Evolutionary conservation across 2,113 vertebrate species (phyloP).

Genomic region (Micronycteris hirsuta): DNA sequence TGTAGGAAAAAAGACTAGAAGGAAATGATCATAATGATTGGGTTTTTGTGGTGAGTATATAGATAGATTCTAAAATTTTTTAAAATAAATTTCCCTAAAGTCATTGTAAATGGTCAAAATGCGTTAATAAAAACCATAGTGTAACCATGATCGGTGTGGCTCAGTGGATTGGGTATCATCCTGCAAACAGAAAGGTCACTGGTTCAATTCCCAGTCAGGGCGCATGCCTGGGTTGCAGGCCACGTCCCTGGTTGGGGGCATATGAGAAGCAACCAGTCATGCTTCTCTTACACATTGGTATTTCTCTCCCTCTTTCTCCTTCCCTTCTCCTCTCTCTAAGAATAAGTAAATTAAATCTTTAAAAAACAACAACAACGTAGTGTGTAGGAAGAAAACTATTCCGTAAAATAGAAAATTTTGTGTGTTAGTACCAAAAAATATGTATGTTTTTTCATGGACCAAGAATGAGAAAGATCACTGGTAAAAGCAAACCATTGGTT

Average conservation of each 20-base stretch:
- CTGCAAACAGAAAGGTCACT: too few relatives aligned
- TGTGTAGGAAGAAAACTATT: not conserved
- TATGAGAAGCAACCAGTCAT: too few relatives aligned
- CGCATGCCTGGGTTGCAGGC: too few relatives aligned
- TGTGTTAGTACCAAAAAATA: slow-evolving; percentile 6
- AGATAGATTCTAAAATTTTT: not conserved
- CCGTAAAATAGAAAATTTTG: not conserved
- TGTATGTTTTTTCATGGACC: not conserved
- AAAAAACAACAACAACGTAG: not conserved
- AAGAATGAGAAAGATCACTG: not conserved
- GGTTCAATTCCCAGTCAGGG: too few relatives aligned
- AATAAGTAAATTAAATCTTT: too few relatives aligned
- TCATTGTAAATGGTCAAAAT: not conserved
- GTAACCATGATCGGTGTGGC: not conserved
- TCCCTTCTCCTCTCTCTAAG: too few relatives aligned
- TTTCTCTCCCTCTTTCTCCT: too few relatives aligned
- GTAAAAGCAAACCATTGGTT: not conserved
- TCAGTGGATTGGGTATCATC: too few relatives aligned
- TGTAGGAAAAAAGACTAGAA: not conserved
- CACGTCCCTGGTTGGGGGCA: too few relatives aligned
- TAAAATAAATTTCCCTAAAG: not conserved
- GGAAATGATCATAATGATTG: not conserved
- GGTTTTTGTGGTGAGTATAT: not conserved
- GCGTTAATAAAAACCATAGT: not conserved
- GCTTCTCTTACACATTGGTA: too few relatives aligned